Evolutionary conservation across 1,140 invertebrate genomes (phyloP), one percentile per base, ranked within the genome.

Genomic region (Ctenoplectra terminalis): DNA sequence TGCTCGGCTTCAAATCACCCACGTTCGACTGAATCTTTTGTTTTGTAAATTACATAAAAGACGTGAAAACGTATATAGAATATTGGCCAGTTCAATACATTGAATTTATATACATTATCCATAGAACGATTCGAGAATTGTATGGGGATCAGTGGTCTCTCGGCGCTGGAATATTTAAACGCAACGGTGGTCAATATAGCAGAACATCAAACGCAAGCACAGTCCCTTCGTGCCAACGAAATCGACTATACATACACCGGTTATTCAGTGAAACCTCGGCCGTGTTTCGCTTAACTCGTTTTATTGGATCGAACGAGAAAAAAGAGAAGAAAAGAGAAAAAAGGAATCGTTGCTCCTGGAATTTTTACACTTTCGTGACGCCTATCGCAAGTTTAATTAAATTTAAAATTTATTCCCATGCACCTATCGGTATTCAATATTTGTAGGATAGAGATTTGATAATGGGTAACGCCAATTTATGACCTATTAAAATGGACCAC

Each of bases 111-210:
- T 5, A 4, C 23, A 48, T 50, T 52, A 13, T 23, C 20, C 37
- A 17, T 40, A 15, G 17, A 63, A 34, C 20, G 26, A 5, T 37
- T 11, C 8, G 13, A 34, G 26, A 52, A 52, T 52, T 3, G 26
- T 26, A 46, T 15, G 48, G 9, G 26, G 29, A 26, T 37, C 31
- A 20, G 46, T n/a, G 37, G 0, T 58, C 37, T 13, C 54, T 20
- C 8, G 52, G 67, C 43, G 46, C 4, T 34, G 50, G 52, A 83
- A 83, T 79, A 84, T 84, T 83, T 84, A 84, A 83, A 72, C 46
- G 64, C 23, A 50, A 26, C 20, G 46, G 26, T 66, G 58, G n/a
- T 79, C 83, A 60, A 81, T 73, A 52, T 54, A 80, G 48, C 31
- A n/a, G 29, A 46, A 64, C 70, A 81, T 75, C 82, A 75, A 75